Percentiles rank a stretch among this genome's conserved stretches.
Conservation (phyloP, 2,797 vertebrate genomes). For the Mallotus villosus region DNA sequence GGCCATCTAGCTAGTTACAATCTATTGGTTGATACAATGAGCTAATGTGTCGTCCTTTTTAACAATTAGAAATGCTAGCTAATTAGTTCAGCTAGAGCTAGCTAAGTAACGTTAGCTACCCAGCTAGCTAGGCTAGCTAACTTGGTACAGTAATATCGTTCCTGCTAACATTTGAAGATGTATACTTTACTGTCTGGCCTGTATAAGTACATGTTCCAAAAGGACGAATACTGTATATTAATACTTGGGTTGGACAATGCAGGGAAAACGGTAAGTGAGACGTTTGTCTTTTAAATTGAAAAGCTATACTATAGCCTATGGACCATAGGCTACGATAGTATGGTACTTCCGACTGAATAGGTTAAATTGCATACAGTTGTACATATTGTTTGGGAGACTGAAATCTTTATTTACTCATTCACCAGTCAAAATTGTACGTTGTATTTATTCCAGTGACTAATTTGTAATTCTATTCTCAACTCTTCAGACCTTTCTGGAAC, state of each 20-base stretch:
- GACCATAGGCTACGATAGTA: too few species aligned
- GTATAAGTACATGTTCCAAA: constrained; percentile 97
- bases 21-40: too few species aligned
- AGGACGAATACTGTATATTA: constrained; percentile 93
- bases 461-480: constrained; percentile 15
- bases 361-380: too few species aligned
- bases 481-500: constrained; percentile 93
- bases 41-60: too few species aligned
- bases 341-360: too few species aligned
- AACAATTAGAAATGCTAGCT: too few species aligned
- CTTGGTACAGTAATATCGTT: background rate
- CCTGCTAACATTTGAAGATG: constrained; percentile 70
- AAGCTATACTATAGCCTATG: background rate
- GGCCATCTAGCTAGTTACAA: too few species aligned
- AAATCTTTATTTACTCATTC: too few species aligned
- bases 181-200: constrained; percentile 94
- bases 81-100: too few species aligned
- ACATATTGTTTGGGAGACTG: too few species aligned
- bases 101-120: constrained; percentile 3
- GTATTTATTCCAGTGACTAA: too few species aligned
- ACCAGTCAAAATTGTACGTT: too few species aligned
- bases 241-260: constrained; percentile 98
- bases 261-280: constrained; percentile 88
- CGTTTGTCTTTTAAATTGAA: background rate
- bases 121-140: constrained; percentile 19